Evolutionary conservation across 2,888 invertebrate genomes (phyloP), one percentile per base, ranked within the genome.

Genomic region (Girardia tigrina): DNA sequence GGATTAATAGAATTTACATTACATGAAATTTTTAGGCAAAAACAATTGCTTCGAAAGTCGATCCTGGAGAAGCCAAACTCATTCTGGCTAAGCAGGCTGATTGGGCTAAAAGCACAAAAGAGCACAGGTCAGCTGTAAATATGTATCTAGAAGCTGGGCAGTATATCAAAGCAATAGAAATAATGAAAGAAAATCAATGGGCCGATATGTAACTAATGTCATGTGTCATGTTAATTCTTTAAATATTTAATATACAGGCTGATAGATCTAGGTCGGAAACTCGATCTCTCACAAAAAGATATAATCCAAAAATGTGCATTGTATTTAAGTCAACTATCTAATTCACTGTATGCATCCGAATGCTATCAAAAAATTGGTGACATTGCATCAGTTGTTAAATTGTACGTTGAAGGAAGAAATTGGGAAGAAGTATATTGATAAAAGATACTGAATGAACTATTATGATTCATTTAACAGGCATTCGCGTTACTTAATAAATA

Each of bases 91-190:
- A 92, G 79, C 90, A 94, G 79, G 97, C 97, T 0, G 95, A 95
- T 83, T 98, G 98, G 98, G 97, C 97, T 0, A 88, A 90, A 79
- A 92, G 92, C 81, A 92, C 92, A 83, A 86, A 86, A 77, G 95
- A 97, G 81, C 92, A 94, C 0, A 88, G 91, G 79, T 92, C 93
- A 14, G 95, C 95, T 1, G 94, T 93, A 0, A 94, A 95, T 85
- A 90, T 95, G 89, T 91, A 93, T 83, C 87, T 95, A 20, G 90
- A 92, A 14, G 94, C 94, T 0, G 95, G 95, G 0, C 97, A 95
- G 83, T 88, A 90, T 74, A 87, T 89, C 79, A 88, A 90, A 78
- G 97, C 97, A 0, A 91, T 95, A 75, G 90, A 91, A 78, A 91
- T 98, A 80, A 91, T 94, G 81, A 91, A 92, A 0, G 90, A 93